phyloP scores from a whole-genome alignment of 2,888 invertebrate genomes.

The Loripinus fragilis region DNA sequence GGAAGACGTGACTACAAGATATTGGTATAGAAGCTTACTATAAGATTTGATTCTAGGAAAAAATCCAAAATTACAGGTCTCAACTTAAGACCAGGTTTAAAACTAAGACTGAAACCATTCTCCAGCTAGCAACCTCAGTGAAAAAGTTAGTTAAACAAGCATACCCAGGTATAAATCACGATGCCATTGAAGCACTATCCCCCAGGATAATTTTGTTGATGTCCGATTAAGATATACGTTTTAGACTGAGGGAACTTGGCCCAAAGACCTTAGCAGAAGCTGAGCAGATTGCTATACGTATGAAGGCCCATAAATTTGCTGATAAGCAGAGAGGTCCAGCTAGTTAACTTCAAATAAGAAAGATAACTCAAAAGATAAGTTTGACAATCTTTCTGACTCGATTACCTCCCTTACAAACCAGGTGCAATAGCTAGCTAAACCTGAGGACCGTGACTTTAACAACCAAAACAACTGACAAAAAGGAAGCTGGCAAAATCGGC shows the following conservation, averaged over 20 bases:
- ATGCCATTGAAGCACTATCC: conserved; percentile 32
- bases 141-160: too few relatives aligned
- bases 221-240: too few relatives aligned
- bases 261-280: not conserved
- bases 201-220: conserved; percentile 41
- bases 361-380: not conserved
- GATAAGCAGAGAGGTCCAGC: not conserved
- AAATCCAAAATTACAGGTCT: conserved; percentile 49
- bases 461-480: too few relatives aligned
- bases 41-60: conserved; percentile 42
- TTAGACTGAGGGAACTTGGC: too few relatives aligned
- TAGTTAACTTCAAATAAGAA: not conserved
- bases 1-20: too few relatives aligned
- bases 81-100: conserved; percentile 30
- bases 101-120: too few relatives aligned
- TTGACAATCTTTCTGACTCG: too few relatives aligned
- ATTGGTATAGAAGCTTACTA: conserved; percentile 34
- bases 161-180: too few relatives aligned
- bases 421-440: not conserved
- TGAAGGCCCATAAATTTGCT: not conserved
- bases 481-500: too few relatives aligned
- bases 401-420: too few relatives aligned
- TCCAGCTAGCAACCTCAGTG: too few relatives aligned
- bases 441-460: too few relatives aligned
- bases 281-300: not conserved